These are phyloP conservation scores for Heliothis subflexa DNA, from an alignment of 1,140 invertebrate genomes.

Conservation along the genomic window DNA sequence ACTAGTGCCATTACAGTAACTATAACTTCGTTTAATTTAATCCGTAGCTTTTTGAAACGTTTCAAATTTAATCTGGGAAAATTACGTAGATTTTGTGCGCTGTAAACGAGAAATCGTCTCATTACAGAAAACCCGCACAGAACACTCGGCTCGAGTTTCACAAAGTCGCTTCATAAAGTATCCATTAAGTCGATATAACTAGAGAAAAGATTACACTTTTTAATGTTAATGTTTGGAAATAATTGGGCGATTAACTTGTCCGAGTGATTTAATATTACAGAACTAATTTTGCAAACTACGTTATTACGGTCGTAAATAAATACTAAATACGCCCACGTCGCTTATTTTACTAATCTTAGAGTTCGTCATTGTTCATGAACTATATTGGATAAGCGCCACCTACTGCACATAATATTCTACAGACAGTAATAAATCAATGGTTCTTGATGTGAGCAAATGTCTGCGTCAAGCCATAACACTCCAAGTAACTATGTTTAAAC, in stretches of 20 bases:
- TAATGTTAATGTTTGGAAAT: slow-evolving; percentile 19
- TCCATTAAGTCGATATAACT: slow-evolving; percentile 21
- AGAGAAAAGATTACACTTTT: slow-evolving; percentile 13
- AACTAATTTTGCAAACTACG: not conserved
- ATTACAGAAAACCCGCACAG: slow-evolving; percentile 43
- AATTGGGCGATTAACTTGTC: not conserved
- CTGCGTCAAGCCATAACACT: not conserved
- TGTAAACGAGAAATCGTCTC: slow-evolving; percentile 33
- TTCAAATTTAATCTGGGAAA: slow-evolving; percentile 33
- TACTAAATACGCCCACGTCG: slow-evolving; percentile 4
- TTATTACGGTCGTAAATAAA: not conserved
- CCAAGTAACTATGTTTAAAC: not conserved
- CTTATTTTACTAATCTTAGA: not conserved
- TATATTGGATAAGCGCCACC: slow-evolving; percentile 38
- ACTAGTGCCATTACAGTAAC: slow-evolving; percentile 27
- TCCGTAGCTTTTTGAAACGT: slow-evolving; percentile 37
- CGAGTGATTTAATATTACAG: slow-evolving; percentile 18
- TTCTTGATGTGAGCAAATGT: not conserved
- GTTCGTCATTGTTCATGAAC: slow-evolving; percentile 4
- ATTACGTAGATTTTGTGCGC: slow-evolving; percentile 34
- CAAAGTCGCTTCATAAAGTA: slow-evolving; percentile 38
- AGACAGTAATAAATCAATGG: slow-evolving; percentile 19
- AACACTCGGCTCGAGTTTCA: slow-evolving; percentile 38
- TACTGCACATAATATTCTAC: not conserved
- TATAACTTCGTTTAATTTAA: slow-evolving; percentile 38